Evolutionary conservation across 2,888 invertebrate species (phyloP), one percentile per base, ranked within the genome.

Genomic region (Sminthurides aquaticus): DNA sequence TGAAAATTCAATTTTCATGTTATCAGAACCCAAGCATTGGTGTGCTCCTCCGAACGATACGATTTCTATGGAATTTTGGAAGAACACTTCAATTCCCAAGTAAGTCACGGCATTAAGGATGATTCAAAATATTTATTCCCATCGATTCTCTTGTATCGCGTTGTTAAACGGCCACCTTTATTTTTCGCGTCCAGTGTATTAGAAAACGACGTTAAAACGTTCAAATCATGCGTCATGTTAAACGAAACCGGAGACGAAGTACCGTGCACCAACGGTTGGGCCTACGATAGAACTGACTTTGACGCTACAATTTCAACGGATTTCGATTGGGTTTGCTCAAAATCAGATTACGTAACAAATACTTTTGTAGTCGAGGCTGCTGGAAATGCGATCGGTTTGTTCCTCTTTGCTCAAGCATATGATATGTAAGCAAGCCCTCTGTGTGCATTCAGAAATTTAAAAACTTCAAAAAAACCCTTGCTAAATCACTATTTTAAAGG

Each of bases 111-210:
- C n/a, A n/a, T n/a, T n/a, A n/a, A n/a, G n/a, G 20, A n/a, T n/a
- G n/a, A n/a, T n/a, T n/a, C n/a, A n/a, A n/a, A n/a, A n/a, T n/a
- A n/a, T n/a, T n/a, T n/a, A n/a, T n/a, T n/a, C n/a, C n/a, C n/a
- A n/a, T n/a, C 22, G 8, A 5, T 15, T n/a, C 89, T 78, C 20
- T 52, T 20, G 18, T 18, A 11, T 11, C 18, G 11, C 11, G 11
- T 15, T 43, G 18, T 15, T 18, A 18, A 43, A 43, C 11, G 48
- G 91, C 92, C 77, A 96, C 94, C 2, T 89, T 99, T 77, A 88
- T 94, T 71, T 82, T 90, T 64, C n/a, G n/a, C n/a, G n/a, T n/a
- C n/a, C n/a, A n/a, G n/a, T n/a, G n/a, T n/a, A n/a, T n/a, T n/a
- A n/a, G n/a, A n/a, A n/a, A n/a, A n/a, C n/a, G n/a, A n/a, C n/a